A percentile compares a stretch with the other conserved stretches of the same genome.
These are phyloP conservation scores for Vanessa tameamea DNA, from an alignment of 1,140 invertebrate genomes.

Conservation along the genomic window DNA sequence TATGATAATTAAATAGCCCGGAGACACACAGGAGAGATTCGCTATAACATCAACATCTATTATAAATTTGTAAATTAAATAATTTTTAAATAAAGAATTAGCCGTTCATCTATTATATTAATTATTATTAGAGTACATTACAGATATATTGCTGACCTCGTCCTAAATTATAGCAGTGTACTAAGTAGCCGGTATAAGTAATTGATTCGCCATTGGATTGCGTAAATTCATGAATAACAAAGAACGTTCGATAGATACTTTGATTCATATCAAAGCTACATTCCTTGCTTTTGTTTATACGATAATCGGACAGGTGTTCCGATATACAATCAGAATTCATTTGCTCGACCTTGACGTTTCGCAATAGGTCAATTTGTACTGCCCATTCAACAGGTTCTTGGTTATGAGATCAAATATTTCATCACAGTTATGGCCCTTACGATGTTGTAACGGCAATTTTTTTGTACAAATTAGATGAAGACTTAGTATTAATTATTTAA, in stretches of 20 bases:
- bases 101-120: background rate
- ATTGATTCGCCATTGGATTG: constrained; percentile 17
- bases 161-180: constrained; percentile 7
- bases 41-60: too few species aligned
- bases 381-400: constrained; percentile 18
- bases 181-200: constrained; percentile 1
- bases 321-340: constrained; percentile 27
- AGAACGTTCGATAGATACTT: constrained; percentile 25
- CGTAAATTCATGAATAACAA: constrained; percentile 35
- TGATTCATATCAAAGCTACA: constrained; percentile 41
- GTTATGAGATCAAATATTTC: constrained; percentile 13
- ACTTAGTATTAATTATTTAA: too few species aligned
- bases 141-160: background rate
- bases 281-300: constrained; percentile 41
- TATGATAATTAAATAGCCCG: too few species aligned
- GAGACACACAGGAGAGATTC: too few species aligned
- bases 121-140: background rate
- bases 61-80: too few species aligned
- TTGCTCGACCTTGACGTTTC: constrained; percentile 41
- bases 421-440: constrained; percentile 10
- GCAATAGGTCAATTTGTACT: constrained; percentile 41
- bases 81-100: too few species aligned
- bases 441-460: background rate
- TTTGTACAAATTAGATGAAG: too few species aligned
- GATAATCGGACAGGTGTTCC: constrained; percentile 45